Conservation (phyloP, 2,113 vertebrate genomes). For the Propithecus coquereli region DNA sequence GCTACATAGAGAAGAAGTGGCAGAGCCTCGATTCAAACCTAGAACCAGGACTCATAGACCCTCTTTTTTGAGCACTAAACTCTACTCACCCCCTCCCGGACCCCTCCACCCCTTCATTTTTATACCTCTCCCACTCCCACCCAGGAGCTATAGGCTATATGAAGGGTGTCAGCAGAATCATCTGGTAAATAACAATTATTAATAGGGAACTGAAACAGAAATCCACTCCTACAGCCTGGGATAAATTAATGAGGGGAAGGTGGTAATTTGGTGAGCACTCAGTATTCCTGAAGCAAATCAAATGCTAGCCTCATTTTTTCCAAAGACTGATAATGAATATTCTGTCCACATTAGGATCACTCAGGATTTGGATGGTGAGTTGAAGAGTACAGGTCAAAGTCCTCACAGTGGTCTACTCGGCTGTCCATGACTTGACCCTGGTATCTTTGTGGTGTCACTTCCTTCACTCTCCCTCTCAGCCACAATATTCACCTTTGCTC, state of each 20-base stretch:
- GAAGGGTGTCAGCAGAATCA: not conserved
- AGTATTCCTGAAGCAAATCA: not conserved
- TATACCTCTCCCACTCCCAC: not conserved
- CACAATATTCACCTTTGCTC: not conserved
- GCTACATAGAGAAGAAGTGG: not conserved
- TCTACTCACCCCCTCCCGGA: not conserved
- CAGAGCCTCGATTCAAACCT: not conserved
- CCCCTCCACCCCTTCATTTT: not conserved
- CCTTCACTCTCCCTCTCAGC: not conserved
- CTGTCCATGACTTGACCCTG: not conserved
- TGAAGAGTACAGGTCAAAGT: not conserved
- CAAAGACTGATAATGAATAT: not conserved
- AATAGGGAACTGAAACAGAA: not conserved
- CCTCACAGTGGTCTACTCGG: not conserved
- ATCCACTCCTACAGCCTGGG: not conserved
- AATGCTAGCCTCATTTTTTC: not conserved
- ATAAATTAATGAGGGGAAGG: not conserved
- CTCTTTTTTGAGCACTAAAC: not conserved
- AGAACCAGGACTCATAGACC: not conserved
- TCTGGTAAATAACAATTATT: not conserved
- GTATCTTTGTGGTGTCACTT: not conserved
- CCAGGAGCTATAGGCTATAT: not conserved
- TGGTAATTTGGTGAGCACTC: not conserved
- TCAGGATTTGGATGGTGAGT: not conserved
- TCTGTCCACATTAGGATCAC: not conserved